Evolutionary conservation across 1,140 invertebrate species (phyloP).

Genomic region (Trypoxylus dichotomus): DNA sequence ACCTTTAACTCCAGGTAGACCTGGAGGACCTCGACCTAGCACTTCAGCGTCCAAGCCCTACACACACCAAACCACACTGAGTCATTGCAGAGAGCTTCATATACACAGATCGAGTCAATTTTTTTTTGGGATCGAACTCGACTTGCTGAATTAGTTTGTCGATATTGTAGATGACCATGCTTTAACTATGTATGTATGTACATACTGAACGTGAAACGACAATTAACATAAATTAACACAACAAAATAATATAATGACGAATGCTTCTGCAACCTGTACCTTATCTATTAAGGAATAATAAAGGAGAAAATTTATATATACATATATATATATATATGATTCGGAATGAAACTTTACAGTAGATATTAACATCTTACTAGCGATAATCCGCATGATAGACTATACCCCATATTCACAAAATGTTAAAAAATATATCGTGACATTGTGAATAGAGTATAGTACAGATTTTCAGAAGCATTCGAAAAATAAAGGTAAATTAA

Average conservation of each 20-base stretch:
- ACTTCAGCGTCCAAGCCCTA: conserved; percentile 55
- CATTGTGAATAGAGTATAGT: not conserved
- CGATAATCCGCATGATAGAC: no score
- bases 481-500: conserved; percentile 13
- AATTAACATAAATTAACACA: not conserved
- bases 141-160: not conserved
- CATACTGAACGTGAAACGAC: not conserved
- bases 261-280: not conserved
- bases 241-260: not conserved
- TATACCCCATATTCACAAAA: no score
- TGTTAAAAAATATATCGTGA: no score
- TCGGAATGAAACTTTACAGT: no score
- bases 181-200: not conserved
- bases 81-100: conserved; percentile 41
- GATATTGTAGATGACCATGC: conserved; percentile 9
- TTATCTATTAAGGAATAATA: not conserved
- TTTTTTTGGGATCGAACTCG: not conserved
- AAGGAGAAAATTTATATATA: no score
- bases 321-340: no score
- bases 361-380: no score
- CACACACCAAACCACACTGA: conserved; percentile 48
- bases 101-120: conserved; percentile 27
- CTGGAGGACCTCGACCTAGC: conserved; percentile 54
- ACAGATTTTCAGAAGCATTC: not conserved
- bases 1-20: conserved; percentile 55